Base-by-base conservation (phyloP, 2,113 vertebrate genomes). In the Ailuropoda melanoleuca region DNA sequence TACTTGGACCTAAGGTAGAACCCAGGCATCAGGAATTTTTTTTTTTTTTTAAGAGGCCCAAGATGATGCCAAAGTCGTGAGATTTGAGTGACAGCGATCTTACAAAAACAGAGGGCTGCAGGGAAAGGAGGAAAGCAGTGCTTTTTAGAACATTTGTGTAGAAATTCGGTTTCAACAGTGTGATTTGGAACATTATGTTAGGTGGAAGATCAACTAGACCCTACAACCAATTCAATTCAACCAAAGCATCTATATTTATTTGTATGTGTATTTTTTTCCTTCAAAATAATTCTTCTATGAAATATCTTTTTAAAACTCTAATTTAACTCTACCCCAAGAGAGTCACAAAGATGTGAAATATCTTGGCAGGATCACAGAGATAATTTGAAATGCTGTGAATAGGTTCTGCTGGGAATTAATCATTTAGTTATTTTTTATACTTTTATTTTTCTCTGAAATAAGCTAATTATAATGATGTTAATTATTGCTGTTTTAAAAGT, bases 401-500 rank as follows among this genome's bases (percentile, higher is more conserved):
- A 88, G 43, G 26, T 94, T 95, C 55, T 60, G 1, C 13, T 81
- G 62, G 64, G 46, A 95, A 4, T 43, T 89, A 81, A 23, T 86
- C 72, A 60, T 60, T 34, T 29, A 90, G 19, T 89, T 84, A 48
- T 37, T 50, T 90, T 89, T 80, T 70, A 4, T 34, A 82, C 2
- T 68, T 55, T 82, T 82, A 77, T 77, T 56, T 90, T 56, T 34
- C 29, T 85, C 53, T 88, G 18, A 96, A 86, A 66, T 53, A 62
- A 56, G 19, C 19, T 94, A 74, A 96, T 81, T 97, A 62, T 82
- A 92, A 77, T 48, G 29, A 80, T 56, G 12, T 34, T 66, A 92
- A 86, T 50, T 58, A 72, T 39, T 85, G 37, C 68, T 84, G 26
- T 89, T 95, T 85, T 84, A 84, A 56, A 81, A 96, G 37, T 60